Evolutionary conservation across 2,113 vertebrate species (phyloP).

Genomic region (Amphilophus citrinellus): DNA sequence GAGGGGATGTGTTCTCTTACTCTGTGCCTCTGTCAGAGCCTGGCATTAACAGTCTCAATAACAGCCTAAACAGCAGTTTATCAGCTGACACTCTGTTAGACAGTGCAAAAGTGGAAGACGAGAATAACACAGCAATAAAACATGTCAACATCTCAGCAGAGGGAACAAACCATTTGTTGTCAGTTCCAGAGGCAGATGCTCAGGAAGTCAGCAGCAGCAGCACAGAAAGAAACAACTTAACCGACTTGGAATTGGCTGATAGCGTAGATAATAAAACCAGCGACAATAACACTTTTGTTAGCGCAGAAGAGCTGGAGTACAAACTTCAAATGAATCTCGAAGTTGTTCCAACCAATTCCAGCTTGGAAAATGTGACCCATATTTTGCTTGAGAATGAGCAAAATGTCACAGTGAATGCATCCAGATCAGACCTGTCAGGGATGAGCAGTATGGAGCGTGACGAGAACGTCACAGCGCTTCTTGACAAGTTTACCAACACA

Average conservation of each 20-base stretch:
- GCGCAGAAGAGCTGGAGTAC: background rate
- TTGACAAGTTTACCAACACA: conserved; percentile 6
- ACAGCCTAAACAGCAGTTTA: background rate
- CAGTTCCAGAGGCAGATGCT: background rate
- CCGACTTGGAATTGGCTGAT: background rate
- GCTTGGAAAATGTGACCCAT: conserved; percentile 19
- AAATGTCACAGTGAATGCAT: conserved; percentile 19
- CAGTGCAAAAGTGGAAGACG: background rate
- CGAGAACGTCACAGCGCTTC: conserved; percentile 20
- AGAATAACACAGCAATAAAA: background rate
- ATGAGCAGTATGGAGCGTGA: conserved; percentile 1
- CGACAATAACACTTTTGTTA: background rate
- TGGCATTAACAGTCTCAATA: background rate
- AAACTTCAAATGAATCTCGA: conserved; percentile 14
- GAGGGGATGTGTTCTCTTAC: conserved; percentile 61
- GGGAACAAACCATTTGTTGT: conserved; percentile 1
- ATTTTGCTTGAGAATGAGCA: background rate
- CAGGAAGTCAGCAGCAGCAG: conserved; percentile 7
- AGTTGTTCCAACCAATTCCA: conserved; percentile 22
- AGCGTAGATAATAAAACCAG: conserved; percentile 16
- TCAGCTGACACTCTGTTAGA: background rate
- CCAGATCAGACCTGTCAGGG: conserved; percentile 26
- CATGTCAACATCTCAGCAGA: background rate
- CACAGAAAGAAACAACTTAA: background rate
- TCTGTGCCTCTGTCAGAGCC: background rate